phyloP scores from a whole-genome alignment of 2,888 invertebrate species.

The Helicoverpa assulta region DNA sequence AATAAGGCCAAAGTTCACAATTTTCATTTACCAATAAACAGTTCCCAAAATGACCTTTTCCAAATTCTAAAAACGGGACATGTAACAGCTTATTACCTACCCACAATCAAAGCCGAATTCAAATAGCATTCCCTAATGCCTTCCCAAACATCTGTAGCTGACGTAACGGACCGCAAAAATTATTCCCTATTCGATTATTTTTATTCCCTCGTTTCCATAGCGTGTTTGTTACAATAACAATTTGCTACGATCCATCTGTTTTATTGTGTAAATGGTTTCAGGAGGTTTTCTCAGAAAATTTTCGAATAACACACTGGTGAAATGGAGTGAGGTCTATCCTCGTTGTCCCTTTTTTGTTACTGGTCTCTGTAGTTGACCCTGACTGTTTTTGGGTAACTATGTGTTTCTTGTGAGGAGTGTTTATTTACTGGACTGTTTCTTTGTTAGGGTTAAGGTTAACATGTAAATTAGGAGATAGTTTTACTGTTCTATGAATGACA shows the following conservation, averaged over 20 bases:
- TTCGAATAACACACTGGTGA: conserved; percentile 16
- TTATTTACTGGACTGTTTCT: background rate
- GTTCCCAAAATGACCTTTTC: background rate
- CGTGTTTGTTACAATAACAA: conserved; percentile 55
- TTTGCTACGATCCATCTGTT: conserved; percentile 48
- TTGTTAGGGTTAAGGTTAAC: background rate
- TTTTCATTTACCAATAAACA: background rate
- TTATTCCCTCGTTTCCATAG: conserved; percentile 50
- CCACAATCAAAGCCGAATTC: conserved; percentile 20
- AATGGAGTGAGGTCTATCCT: conserved; percentile 23
- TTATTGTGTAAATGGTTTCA: conserved; percentile 35
- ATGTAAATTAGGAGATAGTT: too few species aligned
- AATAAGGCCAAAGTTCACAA: too few species aligned
- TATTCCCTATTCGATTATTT: conserved; percentile 56
- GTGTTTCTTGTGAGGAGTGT: background rate
- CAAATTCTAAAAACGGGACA: background rate
- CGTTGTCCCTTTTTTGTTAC: conserved; percentile 34
- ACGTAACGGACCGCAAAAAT: conserved; percentile 34
- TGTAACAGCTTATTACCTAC: background rate
- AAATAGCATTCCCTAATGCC: conserved; percentile 19
- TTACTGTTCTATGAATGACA: too few species aligned
- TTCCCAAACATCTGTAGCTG: conserved; percentile 15
- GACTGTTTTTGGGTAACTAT: conserved; percentile 24
- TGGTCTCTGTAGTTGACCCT: conserved; percentile 2
- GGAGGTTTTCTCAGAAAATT: conserved; percentile 28